Evolutionary conservation across 2,888 invertebrate genomes (phyloP), one percentile per base, ranked within the genome.

Genomic region (Orchestes rusci): DNA sequence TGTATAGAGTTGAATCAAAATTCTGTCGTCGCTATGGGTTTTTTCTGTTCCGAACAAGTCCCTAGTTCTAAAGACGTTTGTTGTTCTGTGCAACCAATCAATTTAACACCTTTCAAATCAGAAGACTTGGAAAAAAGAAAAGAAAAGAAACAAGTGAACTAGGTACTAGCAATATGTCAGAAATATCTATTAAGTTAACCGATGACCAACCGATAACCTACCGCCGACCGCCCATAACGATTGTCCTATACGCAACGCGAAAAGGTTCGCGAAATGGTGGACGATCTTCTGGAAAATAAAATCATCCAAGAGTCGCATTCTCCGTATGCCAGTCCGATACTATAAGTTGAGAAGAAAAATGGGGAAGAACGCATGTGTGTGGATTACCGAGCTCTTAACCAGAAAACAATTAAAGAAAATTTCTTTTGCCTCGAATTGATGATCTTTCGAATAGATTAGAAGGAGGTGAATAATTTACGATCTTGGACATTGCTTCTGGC

Each of bases 381-480:
- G 1, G 60, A 61, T 44, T 66, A 57, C 34, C 44, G 62, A 7
- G 44, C 42, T 16, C 35, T 66, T 1, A 68, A 67, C 48, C 29
- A 40, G 2, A 53, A 54, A 17, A 65, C 63, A 0, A 47, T 59
- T 0, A 59, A 60, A 4, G 61, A 65, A 33, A 38, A 55, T 5
- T 62, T 43, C 63, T 63, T 1, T 34, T 65, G 4, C 61, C 62
- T 3, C 46, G 56, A 20, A 58, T 16, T 33, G 2, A 1, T 13
- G 8, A 8, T 2, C 10, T 13, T 13, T 39, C 62, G 30, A 56
- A 60, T 32, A 39, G 46, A 4, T 38, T 66, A 15, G 39, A 48
- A 7, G 56, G 54, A 4, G 52, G 52, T 13, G 49, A 45, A 30
- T 58, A 52, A 41, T 67, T 58, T 38, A 59, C 60, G 10, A 37